Evolutionary conservation across 1,140 invertebrate genomes (phyloP).

Genomic region (Phenacoccus solenopsis): DNA sequence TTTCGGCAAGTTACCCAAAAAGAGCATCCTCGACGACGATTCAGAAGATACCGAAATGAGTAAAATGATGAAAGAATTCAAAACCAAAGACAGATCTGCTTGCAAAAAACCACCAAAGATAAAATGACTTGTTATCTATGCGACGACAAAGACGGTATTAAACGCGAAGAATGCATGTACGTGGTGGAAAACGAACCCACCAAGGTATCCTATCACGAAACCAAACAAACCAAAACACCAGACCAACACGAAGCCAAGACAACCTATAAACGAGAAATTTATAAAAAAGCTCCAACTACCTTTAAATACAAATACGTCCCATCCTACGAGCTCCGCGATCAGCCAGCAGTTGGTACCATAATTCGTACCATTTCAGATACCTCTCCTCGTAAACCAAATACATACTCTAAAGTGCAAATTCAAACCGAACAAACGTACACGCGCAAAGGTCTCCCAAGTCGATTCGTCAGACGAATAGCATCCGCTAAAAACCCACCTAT

Average conservation of each 20-base stretch:
- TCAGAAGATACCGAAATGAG: conserved; percentile 36
- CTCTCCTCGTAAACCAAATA: background rate
- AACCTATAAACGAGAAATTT: background rate
- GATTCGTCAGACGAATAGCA: background rate
- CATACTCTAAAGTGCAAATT: background rate
- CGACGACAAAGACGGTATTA: conserved; percentile 46
- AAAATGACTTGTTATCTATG: conserved; percentile 63
- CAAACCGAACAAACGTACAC: conserved; percentile 7
- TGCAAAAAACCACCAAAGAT: conserved; percentile 52
- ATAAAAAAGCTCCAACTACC: background rate
- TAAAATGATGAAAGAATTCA: conserved; percentile 51
- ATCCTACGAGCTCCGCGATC: background rate
- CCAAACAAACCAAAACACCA: conserved; percentile 25
- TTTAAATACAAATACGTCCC: background rate
- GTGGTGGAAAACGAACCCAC: conserved; percentile 38
- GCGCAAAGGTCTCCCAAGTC: background rate
- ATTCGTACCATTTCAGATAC: background rate
- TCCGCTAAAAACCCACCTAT: background rate
- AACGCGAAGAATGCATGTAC: conserved; percentile 62
- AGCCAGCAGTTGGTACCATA: background rate
- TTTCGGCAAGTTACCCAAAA: background rate
- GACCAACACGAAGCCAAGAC: background rate
- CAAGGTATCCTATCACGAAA: conserved; percentile 27
- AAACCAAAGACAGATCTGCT: conserved; percentile 49
- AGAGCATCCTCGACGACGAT: background rate